These are phyloP conservation scores for Hemichromis elongatus DNA, from an alignment of 2,113 vertebrate genomes.

Conservation along the genomic window DNA sequence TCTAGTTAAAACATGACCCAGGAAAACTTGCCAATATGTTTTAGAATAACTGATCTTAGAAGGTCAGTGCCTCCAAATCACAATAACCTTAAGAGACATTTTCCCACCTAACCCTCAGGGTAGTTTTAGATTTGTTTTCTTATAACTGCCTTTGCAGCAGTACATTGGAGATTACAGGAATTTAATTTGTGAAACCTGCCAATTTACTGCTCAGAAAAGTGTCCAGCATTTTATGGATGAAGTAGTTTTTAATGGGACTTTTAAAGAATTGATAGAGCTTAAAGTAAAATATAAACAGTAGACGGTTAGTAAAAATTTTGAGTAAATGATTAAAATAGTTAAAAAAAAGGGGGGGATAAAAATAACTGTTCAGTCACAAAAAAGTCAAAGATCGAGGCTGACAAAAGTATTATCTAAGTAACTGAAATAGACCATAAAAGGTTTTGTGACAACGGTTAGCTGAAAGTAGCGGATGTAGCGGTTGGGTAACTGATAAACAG, in stretches of 20 bases:
- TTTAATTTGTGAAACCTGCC: not conserved
- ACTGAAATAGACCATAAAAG: not conserved
- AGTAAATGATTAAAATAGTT: too few species aligned
- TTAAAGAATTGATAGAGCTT: not conserved
- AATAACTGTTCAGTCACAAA: not conserved
- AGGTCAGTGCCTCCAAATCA: not conserved
- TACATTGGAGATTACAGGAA: not conserved
- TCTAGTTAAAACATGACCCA: not conserved
- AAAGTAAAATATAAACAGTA: rapidly evolving
- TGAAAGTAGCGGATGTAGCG: not conserved
- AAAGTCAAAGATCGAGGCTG: not conserved
- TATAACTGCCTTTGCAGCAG: not conserved
- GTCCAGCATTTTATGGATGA: not conserved
- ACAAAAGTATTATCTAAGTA: not conserved
- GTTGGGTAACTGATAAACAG: not conserved
- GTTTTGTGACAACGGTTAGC: not conserved
- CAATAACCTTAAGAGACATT: not conserved
- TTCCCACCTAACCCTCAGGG: not conserved
- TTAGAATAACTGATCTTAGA: not conserved
- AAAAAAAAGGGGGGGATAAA: too few species aligned
- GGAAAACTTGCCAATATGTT: not conserved
- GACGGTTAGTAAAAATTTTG: rapidly evolving
- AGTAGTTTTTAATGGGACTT: not conserved
- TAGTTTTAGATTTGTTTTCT: not conserved
- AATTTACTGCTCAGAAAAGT: not conserved